Base-by-base conservation (phyloP, 2,888 invertebrate genomes). In the Cephonodes hylas region DNA sequence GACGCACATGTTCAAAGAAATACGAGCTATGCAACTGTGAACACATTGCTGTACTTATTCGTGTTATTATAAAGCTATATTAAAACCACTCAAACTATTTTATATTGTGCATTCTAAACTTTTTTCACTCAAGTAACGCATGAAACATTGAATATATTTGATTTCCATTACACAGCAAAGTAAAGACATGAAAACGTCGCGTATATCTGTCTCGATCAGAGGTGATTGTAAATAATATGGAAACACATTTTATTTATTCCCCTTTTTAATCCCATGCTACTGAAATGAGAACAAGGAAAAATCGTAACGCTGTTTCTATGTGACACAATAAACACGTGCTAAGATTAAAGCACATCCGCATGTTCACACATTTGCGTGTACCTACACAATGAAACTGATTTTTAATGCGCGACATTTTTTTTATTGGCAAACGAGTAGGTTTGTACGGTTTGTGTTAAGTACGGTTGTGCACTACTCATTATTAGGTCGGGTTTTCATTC, bases 401-500 rank as follows among this genome's bases (percentile, higher is more conserved):
- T 27, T 53, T 31, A 53, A 53, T 31, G 53, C 53, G 31, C 10
- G 53, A 53, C 27, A 53, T 53, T 53, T 53, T 34, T n/a, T 48
- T 31, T 53, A 31, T 31, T 31, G 6, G 27, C 53, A 20, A 18
- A 18, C 18, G 15, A 10, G 53, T 38, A 38, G 38, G 10, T 25
- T 31, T 13, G 7, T 15, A 8, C 48, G 8, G 10, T 18, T 31
- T 53, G 53, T 53, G 53, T 27, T 31, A 53, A 18, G 27, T 18
- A 27, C 18, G 53, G 53, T 53, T 31, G 8, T 53, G 53, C 8
- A 25, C 45, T 34, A 59, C 48, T 53, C 42, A 20, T 27, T 23
- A 42, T 53, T 48, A 42, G 18, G 23, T 18, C 46, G 27, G 42
- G 38, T 60, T 60, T 60, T 27, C 48, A 60, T 25, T 60, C 38